phyloP scores from a whole-genome alignment of 2,888 invertebrate species.

The Eulithis prunata region DNA sequence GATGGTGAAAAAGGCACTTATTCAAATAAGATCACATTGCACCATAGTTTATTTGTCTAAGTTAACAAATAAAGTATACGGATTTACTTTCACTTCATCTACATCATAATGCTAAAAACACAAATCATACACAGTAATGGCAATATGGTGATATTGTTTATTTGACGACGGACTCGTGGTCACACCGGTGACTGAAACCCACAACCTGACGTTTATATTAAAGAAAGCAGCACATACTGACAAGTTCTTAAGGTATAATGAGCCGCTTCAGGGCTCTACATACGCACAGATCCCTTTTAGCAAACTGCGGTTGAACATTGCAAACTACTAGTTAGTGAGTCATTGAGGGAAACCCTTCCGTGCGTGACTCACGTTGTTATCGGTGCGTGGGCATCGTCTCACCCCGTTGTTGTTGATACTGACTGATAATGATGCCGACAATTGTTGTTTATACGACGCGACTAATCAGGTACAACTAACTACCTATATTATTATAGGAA shows the following conservation, averaged over 20 bases:
- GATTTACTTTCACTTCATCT: background rate
- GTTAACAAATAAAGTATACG: background rate
- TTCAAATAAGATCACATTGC: too few species aligned
- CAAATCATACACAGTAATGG: background rate
- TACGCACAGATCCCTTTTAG: conserved; percentile 40
- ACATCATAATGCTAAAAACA: conserved; percentile 13
- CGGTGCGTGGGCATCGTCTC: conserved; percentile 63
- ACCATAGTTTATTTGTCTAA: too few species aligned
- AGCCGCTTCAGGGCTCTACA: conserved; percentile 36
- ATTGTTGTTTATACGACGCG: conserved; percentile 32
- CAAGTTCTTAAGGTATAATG: conserved; percentile 33
- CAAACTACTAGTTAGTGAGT: conserved; percentile 59
- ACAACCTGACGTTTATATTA: conserved; percentile 10
- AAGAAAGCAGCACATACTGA: conserved; percentile 30
- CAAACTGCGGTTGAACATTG: conserved; percentile 45
- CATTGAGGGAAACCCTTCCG: conserved; percentile 81
- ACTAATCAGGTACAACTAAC: background rate
- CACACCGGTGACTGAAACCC: too few species aligned
- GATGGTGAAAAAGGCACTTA: too few species aligned
- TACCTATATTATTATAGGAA: too few species aligned
- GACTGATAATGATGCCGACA: conserved; percentile 58
- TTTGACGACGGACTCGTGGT: too few species aligned
- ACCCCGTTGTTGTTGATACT: conserved; percentile 55
- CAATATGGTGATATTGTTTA: too few species aligned
- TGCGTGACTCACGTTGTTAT: conserved; percentile 81